phyloP scores from a whole-genome alignment of 2,113 vertebrate species.

The Mionectes macconnelli region DNA sequence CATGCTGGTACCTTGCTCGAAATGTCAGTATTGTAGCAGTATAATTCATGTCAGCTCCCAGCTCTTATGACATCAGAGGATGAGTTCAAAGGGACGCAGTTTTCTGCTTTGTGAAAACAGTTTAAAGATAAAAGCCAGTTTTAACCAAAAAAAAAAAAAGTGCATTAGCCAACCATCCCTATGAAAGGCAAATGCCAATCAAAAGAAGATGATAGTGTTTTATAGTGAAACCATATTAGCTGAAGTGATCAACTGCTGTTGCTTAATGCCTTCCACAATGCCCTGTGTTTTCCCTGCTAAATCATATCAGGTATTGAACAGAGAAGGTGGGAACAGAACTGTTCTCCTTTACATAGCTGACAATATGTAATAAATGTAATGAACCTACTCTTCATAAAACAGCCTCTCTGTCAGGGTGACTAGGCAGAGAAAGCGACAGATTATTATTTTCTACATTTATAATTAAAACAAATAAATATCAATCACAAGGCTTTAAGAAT shows the following conservation, averaged over 20 bases:
- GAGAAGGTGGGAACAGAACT: not conserved
- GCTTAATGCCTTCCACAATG: not conserved
- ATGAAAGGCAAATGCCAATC: conserved; percentile 1
- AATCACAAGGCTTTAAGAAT: conserved; percentile 37
- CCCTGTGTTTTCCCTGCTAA: not conserved
- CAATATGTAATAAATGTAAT: not conserved
- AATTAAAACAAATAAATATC: conserved; percentile 59
- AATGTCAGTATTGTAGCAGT: conserved; percentile 41
- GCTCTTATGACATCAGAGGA: conserved; percentile 45
- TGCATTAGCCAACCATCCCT: not conserved
- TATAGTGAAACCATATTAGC: not conserved
- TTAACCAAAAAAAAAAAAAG: not conserved
- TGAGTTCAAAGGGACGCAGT: conserved; percentile 23
- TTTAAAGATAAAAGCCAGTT: conserved; percentile 38
- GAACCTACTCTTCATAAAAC: not conserved
- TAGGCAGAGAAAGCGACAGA: not conserved
- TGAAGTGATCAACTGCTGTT: not conserved
- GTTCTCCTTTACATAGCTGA: not conserved
- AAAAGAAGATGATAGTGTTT: conserved; percentile 14
- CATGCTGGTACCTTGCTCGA: conserved; percentile 23
- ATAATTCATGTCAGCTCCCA: conserved; percentile 54
- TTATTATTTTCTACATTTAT: conserved; percentile 28
- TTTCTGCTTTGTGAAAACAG: conserved; percentile 15
- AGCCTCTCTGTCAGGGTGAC: not conserved
- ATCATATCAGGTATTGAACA: not conserved